Conservation (phyloP, 2,888 invertebrate species). For the Drosophila picticornis region DNA sequence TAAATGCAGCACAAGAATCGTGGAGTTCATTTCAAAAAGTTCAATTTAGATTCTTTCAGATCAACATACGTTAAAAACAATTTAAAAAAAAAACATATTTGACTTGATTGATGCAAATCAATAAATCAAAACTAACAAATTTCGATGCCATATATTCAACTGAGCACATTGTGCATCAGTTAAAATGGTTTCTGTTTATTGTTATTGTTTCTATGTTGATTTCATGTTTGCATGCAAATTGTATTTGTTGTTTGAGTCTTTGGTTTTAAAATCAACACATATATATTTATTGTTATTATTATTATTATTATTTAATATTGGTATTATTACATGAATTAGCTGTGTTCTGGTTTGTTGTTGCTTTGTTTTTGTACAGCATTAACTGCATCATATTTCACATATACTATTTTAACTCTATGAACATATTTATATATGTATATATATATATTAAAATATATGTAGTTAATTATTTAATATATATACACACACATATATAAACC, state of each 20-base stretch:
- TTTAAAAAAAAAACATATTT: conserved; percentile 25
- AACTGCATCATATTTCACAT: conserved; percentile 46
- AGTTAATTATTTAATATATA: conserved; percentile 10
- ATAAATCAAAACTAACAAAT: conserved; percentile 48
- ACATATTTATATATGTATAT: conserved; percentile 21
- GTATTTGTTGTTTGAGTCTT: conserved; percentile 72
- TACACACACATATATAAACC: conserved; percentile 22
- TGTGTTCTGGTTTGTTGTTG: conserved; percentile 36
- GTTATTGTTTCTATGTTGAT: conserved; percentile 38
- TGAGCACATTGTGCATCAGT: conserved; percentile 11
- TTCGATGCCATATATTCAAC: conserved; percentile 42
- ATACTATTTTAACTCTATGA: conserved; percentile 46
- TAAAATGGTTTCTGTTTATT: conserved; percentile 41
- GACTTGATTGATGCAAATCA: conserved; percentile 35
- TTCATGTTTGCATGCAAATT: conserved; percentile 32
- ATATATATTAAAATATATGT: conserved; percentile 24
- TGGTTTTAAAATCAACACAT: conserved; percentile 76
- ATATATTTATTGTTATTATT: conserved; percentile 18
- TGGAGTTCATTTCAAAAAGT: conserved; percentile 41
- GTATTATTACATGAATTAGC: conserved; percentile 47
- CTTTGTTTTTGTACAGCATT: conserved; percentile 40
- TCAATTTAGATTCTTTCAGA: conserved; percentile 33
- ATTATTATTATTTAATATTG: conserved; percentile 45
- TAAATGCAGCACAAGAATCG: conserved; percentile 59
- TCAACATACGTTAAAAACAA: conserved; percentile 36